Evolutionary conservation across 1,140 invertebrate species (phyloP).

Genomic region (Dendrolimus kikuchii): DNA sequence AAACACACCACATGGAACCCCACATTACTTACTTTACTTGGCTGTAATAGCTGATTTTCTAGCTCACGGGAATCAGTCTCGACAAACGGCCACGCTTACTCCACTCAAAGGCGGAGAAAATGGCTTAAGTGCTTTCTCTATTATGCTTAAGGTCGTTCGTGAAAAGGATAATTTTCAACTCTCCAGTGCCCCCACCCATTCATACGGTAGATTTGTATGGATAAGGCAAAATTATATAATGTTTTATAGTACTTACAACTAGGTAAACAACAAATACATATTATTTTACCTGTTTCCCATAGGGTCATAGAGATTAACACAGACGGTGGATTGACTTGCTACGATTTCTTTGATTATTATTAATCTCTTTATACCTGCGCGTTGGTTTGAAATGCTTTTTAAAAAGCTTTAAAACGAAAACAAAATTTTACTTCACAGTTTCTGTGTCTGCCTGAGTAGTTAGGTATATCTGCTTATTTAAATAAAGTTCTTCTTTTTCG

Average conservation of each 20-base stretch:
- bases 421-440: no score
- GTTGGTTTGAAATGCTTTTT: no score
- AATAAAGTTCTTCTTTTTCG: no score
- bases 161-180: slow-evolving; percentile 72
- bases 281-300: no score
- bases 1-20: slow-evolving; percentile 22
- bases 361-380: no score
- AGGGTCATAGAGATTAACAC: no score
- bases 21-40: slow-evolving; percentile 42
- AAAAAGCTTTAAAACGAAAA: no score
- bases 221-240: slow-evolving; percentile 13
- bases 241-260: neutral
- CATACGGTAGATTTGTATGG: slow-evolving; percentile 29
- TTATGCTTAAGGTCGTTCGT: slow-evolving; percentile 70
- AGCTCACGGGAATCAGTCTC: slow-evolving; percentile 59
- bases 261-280: no score
- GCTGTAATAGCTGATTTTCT: slow-evolving; percentile 68
- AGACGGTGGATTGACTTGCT: no score
- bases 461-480: no score
- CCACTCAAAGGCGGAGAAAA: slow-evolving; percentile 71
- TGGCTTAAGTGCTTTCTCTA: slow-evolving; percentile 73
- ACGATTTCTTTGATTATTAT: no score
- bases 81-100: slow-evolving; percentile 65
- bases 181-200: slow-evolving; percentile 46
- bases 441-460: no score